Base-by-base conservation (phyloP, 2,113 vertebrate species). In the Sminthopsis crassicaudata region DNA sequence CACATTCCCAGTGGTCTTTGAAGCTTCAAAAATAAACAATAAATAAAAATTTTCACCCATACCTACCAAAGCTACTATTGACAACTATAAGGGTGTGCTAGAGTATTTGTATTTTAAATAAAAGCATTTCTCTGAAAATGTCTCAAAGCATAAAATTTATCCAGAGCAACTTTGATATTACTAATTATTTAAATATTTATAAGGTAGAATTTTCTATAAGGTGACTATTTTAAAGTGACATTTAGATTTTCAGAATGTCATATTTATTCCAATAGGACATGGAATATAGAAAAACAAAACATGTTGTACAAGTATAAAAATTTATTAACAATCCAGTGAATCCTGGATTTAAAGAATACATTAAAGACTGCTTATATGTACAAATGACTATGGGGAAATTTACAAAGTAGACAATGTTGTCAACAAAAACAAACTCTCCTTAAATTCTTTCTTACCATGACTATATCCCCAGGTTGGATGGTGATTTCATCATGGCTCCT, bases 401-500 rank as follows among this genome's bases (percentile, higher is more conserved):
- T 11, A 6, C 36, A 92, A 48, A 91, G 55, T 27, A 94, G 90
- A 4, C 14, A 8, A 26, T 57, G 5, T 48, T 84, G 46, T 46
- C 54, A 53, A 42, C 36, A 93, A 93, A 94, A 48, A 90, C 36
- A 48, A 26, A 3, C 50, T 36, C 60, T 30, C 3, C 1, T 42
- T 27, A 89, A 53, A 92, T 9, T 50, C 67, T 92, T 94, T 96
- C 99, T 98, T 98, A 99, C 99, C 99, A 99, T 99, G 95, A 99
- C 99, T 3, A 99, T 99, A 92, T 99, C 99, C 88, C 99, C 99
- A 0, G 99, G 99, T 76, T 99, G 98, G 96, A 99, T 99, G 25
- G 99, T 99, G 99, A 99, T 99, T 98, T 99, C 99, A 91, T 99
- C 99, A 0, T 99, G 99, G 98, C 99, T 99, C 97, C 99, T 99